Conservation (phyloP, 2,888 invertebrate species). For the Steinernema carpocapsae region DNA sequence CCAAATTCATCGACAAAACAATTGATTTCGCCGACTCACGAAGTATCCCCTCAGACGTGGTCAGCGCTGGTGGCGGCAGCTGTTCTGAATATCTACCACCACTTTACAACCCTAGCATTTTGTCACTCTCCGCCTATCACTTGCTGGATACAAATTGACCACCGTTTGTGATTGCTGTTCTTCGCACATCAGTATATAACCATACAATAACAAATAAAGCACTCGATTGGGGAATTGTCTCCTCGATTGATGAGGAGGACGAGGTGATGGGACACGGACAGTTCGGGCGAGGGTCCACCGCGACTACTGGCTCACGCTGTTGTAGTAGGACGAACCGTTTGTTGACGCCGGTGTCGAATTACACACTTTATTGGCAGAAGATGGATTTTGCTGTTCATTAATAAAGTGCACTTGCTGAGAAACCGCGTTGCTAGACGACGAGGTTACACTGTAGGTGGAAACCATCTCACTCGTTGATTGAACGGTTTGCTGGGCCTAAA, state of each 20-base stretch:
- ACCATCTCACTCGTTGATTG: conserved; percentile 26
- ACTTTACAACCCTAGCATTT: conserved; percentile 20
- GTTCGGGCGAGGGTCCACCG: not conserved
- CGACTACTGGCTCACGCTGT: conserved; percentile 11
- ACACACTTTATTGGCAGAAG: conserved; percentile 1
- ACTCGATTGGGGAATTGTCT: too few species aligned
- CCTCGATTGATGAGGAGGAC: not conserved
- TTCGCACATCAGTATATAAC: conserved; percentile 14
- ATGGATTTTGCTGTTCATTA: not conserved
- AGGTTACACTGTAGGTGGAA: conserved; percentile 33
- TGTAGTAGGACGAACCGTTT: conserved; percentile 21
- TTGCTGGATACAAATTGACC: conserved; percentile 6
- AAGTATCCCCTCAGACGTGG: conserved; percentile 12
- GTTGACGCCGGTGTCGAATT: not conserved
- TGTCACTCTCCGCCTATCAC: conserved; percentile 30
- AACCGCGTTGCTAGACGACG: conserved; percentile 17
- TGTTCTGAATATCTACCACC: conserved; percentile 32
- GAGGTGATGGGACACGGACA: not conserved
- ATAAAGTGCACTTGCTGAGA: conserved; percentile 30
- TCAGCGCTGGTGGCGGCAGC: conserved; percentile 31
- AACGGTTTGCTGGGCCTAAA: conserved; percentile 21
- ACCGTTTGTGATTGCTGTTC: conserved; percentile 6
- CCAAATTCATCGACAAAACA: conserved; percentile 18
- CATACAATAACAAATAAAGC: not conserved
- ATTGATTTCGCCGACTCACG: conserved; percentile 12